Evolutionary conservation across 2,888 invertebrate species (phyloP).

Genomic region (Busseola fusca): DNA sequence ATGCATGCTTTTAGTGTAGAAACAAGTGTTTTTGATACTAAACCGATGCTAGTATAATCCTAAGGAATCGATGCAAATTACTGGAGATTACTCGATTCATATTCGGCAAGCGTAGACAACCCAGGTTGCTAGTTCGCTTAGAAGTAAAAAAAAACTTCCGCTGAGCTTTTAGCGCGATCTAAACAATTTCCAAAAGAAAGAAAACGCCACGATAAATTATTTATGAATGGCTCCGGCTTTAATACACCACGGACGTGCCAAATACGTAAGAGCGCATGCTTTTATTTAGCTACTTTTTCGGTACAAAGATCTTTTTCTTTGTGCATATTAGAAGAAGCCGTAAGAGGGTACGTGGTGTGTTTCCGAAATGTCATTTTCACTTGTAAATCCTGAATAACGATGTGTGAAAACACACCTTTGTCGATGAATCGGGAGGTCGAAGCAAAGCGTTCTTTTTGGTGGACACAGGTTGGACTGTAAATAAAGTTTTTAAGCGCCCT

Average conservation of each 20-base stretch:
- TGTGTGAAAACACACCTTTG: conserved; percentile 75
- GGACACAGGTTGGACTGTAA: conserved; percentile 57
- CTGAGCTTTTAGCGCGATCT: conserved; percentile 72
- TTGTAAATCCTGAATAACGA: conserved; percentile 78
- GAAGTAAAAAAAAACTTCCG: conserved; percentile 66
- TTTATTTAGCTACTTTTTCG: conserved; percentile 74
- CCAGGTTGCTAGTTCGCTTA: conserved; percentile 43
- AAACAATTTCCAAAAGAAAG: conserved; percentile 77
- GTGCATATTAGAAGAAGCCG: conserved; percentile 81
- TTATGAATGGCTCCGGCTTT: conserved; percentile 79
- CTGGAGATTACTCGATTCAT: conserved; percentile 25
- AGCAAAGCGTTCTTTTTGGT: conserved; percentile 59
- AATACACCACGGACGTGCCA: conserved; percentile 76
- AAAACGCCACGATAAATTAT: conserved; percentile 82
- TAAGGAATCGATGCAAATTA: conserved; percentile 22
- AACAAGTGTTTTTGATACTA: conserved; percentile 1
- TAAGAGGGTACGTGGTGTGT: conserved; percentile 78
- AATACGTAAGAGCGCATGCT: conserved; percentile 77
- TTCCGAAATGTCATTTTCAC: conserved; percentile 76
- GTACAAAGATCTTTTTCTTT: conserved; percentile 80
- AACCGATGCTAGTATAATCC: conserved; percentile 8
- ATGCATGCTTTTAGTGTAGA: background rate
- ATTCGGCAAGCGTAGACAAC: conserved; percentile 40
- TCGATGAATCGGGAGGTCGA: conserved; percentile 65
- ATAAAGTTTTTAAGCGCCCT: conserved; percentile 61